Base-by-base conservation (phyloP, 2,797 vertebrate genomes). In the Phaenicophaeus curvirostris region DNA sequence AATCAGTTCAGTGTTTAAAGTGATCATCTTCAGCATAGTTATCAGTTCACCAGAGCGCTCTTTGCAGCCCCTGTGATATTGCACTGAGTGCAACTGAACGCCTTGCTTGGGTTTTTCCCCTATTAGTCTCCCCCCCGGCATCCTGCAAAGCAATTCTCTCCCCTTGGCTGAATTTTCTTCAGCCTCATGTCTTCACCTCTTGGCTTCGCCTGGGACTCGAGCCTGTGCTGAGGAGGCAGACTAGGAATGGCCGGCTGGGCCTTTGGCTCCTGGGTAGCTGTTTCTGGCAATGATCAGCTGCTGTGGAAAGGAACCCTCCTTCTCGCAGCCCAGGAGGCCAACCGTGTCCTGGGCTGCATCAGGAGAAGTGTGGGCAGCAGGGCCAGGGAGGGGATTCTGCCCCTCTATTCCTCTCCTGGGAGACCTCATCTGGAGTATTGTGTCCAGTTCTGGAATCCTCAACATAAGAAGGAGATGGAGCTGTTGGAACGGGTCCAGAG, bases 1-100 rank as follows among this genome's bases (percentile, higher is more conserved):
- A 17, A 13, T 41, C 76, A 46, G 28, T 35, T 41, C 65, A 57
- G 50, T 13, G 13, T 28, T 57, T 25, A 27, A 76, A 76, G 50
- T 1, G 2, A 23, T 19, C 0, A 0, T 31, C 37, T 65, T 44
- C 48, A 20, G 48, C 3, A 3, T 37, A 30, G 53, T 46, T 33
- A 28, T 1, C 4, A 2, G 19, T 39, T 82, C 24, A n/a, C 33
- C 33, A 11, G 44, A 4, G 27, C 1, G 1, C 24, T 33, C 30
- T 35, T 21, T 1, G 4, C 42, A 51, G 28, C 53, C 57, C 55
- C 15, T 7, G 25, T 7, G 46, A 24, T 7, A 39, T 5, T 39
- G 55, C 61, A 31, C 54, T 0, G 8, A 50, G 37, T 24, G 23
- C 53, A 61, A 9, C 20, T 2, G 1, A 46, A 51, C 3, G 25